These are phyloP conservation scores for Echeneis naucrates DNA, from an alignment of 2,797 vertebrate species.

Conservation along the genomic window DNA sequence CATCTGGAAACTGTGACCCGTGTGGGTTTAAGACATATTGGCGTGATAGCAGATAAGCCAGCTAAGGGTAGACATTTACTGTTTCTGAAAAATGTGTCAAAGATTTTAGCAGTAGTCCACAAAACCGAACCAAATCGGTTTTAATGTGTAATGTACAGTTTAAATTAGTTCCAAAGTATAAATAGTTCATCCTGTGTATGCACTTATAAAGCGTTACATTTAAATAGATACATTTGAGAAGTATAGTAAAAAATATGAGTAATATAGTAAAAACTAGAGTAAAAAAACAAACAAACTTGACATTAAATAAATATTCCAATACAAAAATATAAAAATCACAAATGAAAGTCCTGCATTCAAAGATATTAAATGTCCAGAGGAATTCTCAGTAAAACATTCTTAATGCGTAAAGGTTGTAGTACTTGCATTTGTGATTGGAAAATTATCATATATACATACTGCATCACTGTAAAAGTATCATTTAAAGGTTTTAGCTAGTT, in stretches of 20 bases:
- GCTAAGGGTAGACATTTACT: too few relatives aligned
- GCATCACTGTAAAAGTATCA: neutral
- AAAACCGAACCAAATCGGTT: neutral
- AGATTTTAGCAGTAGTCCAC: too few relatives aligned
- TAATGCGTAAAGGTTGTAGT: neutral
- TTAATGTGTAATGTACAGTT: neutral
- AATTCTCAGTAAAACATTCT: neutral
- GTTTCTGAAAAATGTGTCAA: too few relatives aligned
- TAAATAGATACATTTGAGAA: too few relatives aligned
- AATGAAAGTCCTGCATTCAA: neutral
- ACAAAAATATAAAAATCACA: neutral
- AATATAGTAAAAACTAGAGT: too few relatives aligned
- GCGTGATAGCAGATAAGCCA: too few relatives aligned
- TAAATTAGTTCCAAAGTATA: neutral
- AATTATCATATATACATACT: neutral
- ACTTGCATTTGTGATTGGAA: neutral
- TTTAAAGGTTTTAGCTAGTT: neutral
- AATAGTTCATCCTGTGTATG: too few relatives aligned
- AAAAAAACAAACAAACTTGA: too few relatives aligned
- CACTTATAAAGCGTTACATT: neutral
- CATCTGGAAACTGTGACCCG: too few relatives aligned
- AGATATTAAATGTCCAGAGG: neutral
- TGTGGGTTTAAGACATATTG: too few relatives aligned
- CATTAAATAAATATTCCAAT: neutral
- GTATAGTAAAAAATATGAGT: too few relatives aligned